phyloP scores from a whole-genome alignment of 2,888 invertebrate genomes.

The Agonum fuliginosum region DNA sequence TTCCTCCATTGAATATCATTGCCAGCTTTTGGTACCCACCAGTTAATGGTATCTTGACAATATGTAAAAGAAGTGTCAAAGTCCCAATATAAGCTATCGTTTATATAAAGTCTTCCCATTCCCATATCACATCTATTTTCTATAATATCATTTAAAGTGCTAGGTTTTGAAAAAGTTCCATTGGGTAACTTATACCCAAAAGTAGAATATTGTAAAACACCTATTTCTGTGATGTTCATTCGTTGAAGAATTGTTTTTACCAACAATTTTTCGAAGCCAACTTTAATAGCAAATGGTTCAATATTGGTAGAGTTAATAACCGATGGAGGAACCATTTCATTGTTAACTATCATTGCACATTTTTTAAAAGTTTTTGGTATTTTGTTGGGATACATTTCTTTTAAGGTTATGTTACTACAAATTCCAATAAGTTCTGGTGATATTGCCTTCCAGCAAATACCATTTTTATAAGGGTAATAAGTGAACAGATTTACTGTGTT shows the following conservation, averaged over 20 bases:
- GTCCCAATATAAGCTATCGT: slow-evolving; percentile 12
- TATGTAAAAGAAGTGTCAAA: slow-evolving; percentile 9
- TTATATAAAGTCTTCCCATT: slow-evolving; percentile 2
- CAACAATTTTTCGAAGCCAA: slow-evolving; percentile 3
- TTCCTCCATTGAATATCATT: not conserved
- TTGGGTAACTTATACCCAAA: slow-evolving; percentile 2
- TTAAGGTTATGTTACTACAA: not conserved
- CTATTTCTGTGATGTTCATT: slow-evolving; percentile 3
- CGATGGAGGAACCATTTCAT: slow-evolving; percentile 12
- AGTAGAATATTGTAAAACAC: not conserved
- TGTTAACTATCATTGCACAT: not conserved
- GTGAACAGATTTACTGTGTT: not conserved
- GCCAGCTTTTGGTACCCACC: slow-evolving; percentile 24
- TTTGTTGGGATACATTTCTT: slow-evolving; percentile 8
- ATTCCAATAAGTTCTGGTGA: not conserved
- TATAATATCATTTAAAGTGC: slow-evolving; percentile 9
- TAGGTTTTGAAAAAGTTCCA: slow-evolving; percentile 8
- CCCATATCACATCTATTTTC: slow-evolving; percentile 13
- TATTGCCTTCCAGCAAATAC: not conserved
- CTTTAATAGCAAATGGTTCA: not conserved
- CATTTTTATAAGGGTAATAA: slow-evolving; percentile 9
- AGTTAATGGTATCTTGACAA: slow-evolving; percentile 6
- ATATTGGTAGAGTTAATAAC: slow-evolving; percentile 3
- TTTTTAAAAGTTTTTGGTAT: not conserved
- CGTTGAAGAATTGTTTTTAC: not conserved